Conservation (phyloP, 1,140 invertebrate species). For the Ganaspis sp. region DNA sequence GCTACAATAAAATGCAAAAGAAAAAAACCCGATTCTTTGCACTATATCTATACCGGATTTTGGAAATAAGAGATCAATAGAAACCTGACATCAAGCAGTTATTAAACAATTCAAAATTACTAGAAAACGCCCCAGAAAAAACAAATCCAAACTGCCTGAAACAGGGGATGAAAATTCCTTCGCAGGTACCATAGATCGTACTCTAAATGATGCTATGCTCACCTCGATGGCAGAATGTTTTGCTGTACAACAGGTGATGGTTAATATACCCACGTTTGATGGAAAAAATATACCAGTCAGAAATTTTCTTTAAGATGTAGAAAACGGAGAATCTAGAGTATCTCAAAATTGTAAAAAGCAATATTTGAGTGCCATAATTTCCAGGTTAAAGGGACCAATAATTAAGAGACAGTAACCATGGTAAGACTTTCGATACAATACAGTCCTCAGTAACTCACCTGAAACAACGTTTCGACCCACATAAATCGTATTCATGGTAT, state of each 20-base stretch:
- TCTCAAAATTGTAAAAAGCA: background rate
- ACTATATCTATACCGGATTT: too few relatives aligned
- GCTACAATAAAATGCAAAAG: too few relatives aligned
- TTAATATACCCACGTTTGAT: background rate
- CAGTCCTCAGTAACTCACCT: background rate
- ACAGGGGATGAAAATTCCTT: background rate
- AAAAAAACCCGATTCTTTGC: too few relatives aligned
- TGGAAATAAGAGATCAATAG: too few relatives aligned
- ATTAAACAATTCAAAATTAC: too few relatives aligned
- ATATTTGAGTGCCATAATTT: background rate
- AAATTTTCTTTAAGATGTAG: slow-evolving; percentile 17
- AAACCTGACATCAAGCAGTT: too few relatives aligned
- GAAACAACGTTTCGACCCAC: background rate
- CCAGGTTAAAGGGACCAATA: background rate
- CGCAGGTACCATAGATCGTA: background rate
- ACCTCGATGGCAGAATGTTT: background rate
- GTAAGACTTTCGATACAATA: background rate
- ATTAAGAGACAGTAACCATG: background rate
- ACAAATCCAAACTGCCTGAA: background rate
- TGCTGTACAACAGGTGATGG: background rate
- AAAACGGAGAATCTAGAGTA: background rate
- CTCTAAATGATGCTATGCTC: background rate
- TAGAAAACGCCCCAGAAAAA: too few relatives aligned
- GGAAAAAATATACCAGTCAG: background rate
- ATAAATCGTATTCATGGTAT: slow-evolving; percentile 2